phyloP scores from a whole-genome alignment of 2,113 vertebrate genomes.

The Mellivora capensis region DNA sequence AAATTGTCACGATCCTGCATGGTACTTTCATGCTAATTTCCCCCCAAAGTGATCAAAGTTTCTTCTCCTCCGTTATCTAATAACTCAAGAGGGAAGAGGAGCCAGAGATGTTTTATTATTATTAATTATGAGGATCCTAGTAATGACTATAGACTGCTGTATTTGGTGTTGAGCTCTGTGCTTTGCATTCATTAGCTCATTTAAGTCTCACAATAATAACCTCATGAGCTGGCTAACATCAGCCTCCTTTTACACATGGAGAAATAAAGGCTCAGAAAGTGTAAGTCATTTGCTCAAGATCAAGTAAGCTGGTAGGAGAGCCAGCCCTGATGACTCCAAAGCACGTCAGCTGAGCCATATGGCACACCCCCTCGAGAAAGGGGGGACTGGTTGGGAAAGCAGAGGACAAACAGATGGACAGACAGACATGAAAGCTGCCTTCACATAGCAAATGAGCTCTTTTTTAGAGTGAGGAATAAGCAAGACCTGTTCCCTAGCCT shows the following conservation, averaged over 20 bases:
- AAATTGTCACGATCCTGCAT: not conserved
- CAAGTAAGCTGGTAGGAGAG: not conserved
- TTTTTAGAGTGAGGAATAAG: not conserved
- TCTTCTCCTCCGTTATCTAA: not conserved
- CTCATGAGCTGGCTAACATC: not conserved
- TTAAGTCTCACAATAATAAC: constrained; percentile 25
- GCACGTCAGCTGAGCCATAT: not conserved
- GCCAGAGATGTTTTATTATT: constrained; percentile 12
- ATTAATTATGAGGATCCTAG: constrained; percentile 39
- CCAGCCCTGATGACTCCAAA: not conserved
- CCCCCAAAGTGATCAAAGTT: not conserved
- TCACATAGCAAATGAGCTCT: not conserved
- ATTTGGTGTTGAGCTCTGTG: not conserved
- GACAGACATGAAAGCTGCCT: not conserved
- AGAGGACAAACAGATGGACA: not conserved
- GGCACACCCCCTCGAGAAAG: not conserved
- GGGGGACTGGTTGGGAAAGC: not conserved
- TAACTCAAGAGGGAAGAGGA: not conserved
- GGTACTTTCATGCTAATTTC: not conserved
- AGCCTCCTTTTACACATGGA: not conserved
- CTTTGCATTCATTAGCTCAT: constrained; percentile 40
- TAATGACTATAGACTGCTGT: not conserved
- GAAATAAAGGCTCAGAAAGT: not conserved
- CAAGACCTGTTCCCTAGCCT: not conserved
- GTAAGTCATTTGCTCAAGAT: not conserved